Evolutionary conservation across 2,888 invertebrate genomes (phyloP).

Genomic region (Rambutsinella grinnellia): DNA sequence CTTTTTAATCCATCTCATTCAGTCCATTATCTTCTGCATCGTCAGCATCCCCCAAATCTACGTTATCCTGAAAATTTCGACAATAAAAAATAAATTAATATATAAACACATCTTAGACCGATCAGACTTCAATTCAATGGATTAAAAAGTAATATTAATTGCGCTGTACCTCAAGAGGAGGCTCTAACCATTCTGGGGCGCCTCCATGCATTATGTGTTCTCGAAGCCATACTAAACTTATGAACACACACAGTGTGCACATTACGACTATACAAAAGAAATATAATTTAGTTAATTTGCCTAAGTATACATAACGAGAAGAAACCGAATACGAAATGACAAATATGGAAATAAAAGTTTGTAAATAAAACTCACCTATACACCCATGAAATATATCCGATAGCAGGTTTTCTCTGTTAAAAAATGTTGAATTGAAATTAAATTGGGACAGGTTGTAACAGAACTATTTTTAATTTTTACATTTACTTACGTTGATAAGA

Average conservation of each 20-base stretch:
- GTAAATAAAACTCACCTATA: no score
- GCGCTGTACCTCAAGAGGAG: slow-evolving; percentile 60
- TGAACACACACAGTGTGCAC: slow-evolving; percentile 95
- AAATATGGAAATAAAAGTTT: no score
- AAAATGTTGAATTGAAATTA: no score
- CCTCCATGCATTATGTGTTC: slow-evolving; percentile 98
- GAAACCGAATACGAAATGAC: no score
- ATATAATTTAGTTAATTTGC: no score
- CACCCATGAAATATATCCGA: slow-evolving; percentile 96
- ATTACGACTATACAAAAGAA: slow-evolving; percentile 98
- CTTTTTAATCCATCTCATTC: no score
- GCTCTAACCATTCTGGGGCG: slow-evolving; percentile 95
- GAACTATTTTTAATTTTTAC: background rate
- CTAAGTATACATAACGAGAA: no score
- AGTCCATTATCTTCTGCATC: no score
- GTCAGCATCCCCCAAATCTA: no score
- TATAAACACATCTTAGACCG: background rate
- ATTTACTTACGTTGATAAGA: slow-evolving; percentile 82
- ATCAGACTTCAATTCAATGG: background rate
- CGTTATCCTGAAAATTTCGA: no score
- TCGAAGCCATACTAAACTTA: slow-evolving; percentile 95
- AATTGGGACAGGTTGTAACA: no score
- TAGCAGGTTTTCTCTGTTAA: slow-evolving; percentile 81
- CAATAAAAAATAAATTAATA: background rate
- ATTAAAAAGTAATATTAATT: background rate